phyloP scores from a whole-genome alignment of 1,140 invertebrate genomes.

The Camponotus vicinus region DNA sequence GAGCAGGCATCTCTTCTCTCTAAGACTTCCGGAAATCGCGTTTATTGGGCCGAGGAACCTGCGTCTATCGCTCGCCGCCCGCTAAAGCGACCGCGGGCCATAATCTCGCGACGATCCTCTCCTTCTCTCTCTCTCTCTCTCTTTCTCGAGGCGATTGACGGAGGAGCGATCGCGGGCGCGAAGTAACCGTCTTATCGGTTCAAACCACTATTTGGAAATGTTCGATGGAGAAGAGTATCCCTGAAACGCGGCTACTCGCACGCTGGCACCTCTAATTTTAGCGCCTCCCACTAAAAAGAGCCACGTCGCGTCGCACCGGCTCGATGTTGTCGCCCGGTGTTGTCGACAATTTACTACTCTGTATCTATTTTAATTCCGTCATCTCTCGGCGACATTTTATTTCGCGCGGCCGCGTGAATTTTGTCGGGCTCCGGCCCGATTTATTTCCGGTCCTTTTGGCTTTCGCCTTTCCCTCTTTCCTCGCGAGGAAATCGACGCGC shows the following conservation, averaged over 20 bases:
- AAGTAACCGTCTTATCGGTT: constrained; percentile 65
- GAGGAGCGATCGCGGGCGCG: background rate
- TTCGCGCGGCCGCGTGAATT: background rate
- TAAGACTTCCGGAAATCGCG: background rate
- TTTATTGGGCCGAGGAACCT: background rate
- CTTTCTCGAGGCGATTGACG: background rate
- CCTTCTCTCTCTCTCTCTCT: no score
- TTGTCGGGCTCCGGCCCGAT: background rate
- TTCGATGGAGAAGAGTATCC: constrained; percentile 55
- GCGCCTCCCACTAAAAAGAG: constrained; percentile 77
- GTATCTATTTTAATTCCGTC: constrained; percentile 76
- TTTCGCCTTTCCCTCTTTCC: constrained; percentile 4
- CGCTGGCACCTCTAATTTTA: constrained; percentile 78
- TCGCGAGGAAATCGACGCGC: background rate
- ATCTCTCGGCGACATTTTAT: constrained; percentile 55
- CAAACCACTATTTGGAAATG: constrained; percentile 77
- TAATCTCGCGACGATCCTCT: background rate
- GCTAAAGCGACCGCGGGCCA: background rate
- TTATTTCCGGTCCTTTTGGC: constrained; percentile 33
- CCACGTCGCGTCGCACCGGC: constrained; percentile 8
- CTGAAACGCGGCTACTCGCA: constrained; percentile 66
- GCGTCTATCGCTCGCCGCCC: background rate
- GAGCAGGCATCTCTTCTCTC: constrained; percentile 47
- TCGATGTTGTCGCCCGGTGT: background rate
- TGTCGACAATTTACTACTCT: constrained; percentile 59